phyloP scores from a whole-genome alignment of 2,113 vertebrate species.

The Nothobranchius furzeri region DNA sequence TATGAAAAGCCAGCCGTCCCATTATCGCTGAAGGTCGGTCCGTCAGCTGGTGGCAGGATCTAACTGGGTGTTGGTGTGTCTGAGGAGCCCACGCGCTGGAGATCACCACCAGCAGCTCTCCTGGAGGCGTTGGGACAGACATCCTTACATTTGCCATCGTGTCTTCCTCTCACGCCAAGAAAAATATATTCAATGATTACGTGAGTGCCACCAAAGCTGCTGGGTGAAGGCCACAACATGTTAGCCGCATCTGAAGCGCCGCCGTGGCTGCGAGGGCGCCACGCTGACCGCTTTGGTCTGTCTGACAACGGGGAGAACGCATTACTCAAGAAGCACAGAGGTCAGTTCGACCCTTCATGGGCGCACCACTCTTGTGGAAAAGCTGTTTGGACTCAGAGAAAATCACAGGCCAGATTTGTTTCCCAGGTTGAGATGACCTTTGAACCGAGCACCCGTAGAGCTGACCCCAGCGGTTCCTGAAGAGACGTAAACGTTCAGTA shows the following conservation, averaged over 20 bases:
- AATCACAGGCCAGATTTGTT: not conserved
- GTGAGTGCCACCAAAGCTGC: constrained; percentile 28
- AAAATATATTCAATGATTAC: constrained; percentile 6
- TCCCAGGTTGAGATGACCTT: constrained; percentile 14
- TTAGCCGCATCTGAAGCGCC: constrained; percentile 21
- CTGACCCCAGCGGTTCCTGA: not conserved
- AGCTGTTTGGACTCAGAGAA: no score
- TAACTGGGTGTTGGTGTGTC: constrained; percentile 2
- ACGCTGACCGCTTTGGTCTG: no score
- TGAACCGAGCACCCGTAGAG: constrained; percentile 31
- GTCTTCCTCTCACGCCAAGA: not conserved
- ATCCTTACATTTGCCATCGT: constrained; percentile 11
- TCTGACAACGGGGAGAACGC: no score
- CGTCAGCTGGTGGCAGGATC: constrained; percentile 15
- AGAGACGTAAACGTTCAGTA: constrained; percentile 6
- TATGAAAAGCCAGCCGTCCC: constrained; percentile 35
- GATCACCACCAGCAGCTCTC: constrained; percentile 11
- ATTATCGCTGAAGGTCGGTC: constrained; percentile 28
- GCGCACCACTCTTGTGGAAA: constrained; percentile 45
- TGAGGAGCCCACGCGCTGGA: constrained; percentile 2
- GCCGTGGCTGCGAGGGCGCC: no score
- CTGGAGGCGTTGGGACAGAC: constrained; percentile 13
- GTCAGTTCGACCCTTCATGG: constrained; percentile 22
- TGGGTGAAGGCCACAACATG: constrained; percentile 33
- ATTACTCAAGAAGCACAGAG: constrained; percentile 10